Percentiles rank a stretch among this genome's conserved stretches.
These are phyloP conservation scores for Anthonomus grandis DNA, from an alignment of 1,140 invertebrate genomes.

Conservation along the genomic window DNA sequence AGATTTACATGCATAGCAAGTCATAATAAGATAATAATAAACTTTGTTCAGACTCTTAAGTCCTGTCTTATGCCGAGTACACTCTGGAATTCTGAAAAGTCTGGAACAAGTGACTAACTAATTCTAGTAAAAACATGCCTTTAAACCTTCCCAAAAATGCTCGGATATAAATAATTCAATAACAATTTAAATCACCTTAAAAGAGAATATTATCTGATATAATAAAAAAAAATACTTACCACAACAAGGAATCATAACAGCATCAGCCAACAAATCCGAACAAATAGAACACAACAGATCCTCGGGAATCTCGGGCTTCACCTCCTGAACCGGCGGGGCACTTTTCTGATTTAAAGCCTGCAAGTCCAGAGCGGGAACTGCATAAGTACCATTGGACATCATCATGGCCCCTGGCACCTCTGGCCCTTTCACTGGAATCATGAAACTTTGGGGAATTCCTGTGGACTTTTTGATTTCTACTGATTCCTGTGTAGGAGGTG, in stretches of 20 bases:
- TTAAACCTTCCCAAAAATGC: no score
- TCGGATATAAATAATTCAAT: no score
- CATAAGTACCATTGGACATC: slow-evolving; percentile 88
- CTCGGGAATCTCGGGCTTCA: slow-evolving; percentile 79
- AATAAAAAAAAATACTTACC: no score
- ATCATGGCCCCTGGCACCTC: slow-evolving; percentile 88
- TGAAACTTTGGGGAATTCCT: slow-evolving; percentile 96
- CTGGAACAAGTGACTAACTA: no score
- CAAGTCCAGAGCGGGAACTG: slow-evolving; percentile 88
- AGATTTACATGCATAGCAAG: no score
- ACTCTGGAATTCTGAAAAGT: no score
- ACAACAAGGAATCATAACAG: slow-evolving; percentile 95
- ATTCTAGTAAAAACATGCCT: no score
- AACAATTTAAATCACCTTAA: no score
- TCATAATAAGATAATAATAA: no score
- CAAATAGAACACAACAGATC: slow-evolving; percentile 90
- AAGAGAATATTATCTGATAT: no score
- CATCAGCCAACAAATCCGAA: slow-evolving; percentile 89
- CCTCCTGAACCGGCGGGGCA: slow-evolving; percentile 59
- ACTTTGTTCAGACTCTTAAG: no score
- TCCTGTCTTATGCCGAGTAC: no score
- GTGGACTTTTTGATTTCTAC: slow-evolving; percentile 88
- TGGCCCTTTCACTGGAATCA: slow-evolving; percentile 88
- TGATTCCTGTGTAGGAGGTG: slow-evolving; percentile 53
- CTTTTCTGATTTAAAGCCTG: slow-evolving; percentile 63